These are phyloP conservation scores for Drosophila kanapiae DNA, from an alignment of 1,140 invertebrate species.

Conservation along the genomic window DNA sequence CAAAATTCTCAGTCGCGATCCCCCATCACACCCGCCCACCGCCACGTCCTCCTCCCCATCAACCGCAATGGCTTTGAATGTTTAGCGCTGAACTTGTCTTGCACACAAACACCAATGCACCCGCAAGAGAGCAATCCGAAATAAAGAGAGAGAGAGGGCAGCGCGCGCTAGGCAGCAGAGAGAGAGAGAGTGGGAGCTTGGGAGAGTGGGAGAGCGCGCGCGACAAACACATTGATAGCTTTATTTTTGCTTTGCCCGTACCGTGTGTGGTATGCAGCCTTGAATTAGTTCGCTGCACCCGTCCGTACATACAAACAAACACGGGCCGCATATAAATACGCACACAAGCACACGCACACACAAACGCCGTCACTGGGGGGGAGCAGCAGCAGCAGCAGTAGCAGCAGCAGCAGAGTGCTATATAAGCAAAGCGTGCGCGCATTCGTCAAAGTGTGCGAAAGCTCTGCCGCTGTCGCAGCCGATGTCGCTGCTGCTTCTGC, in stretches of 20 bases:
- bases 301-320: slow-evolving; percentile 61
- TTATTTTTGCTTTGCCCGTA: slow-evolving; percentile 76
- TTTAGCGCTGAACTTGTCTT: slow-evolving; percentile 83
- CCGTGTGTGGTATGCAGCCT: slow-evolving; percentile 84
- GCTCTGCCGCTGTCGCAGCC: slow-evolving; percentile 43
- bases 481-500: slow-evolving; percentile 17
- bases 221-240: slow-evolving; percentile 72
- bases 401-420: slow-evolving; percentile 14
- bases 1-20: slow-evolving; percentile 75
- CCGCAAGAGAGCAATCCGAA: slow-evolving; percentile 23
- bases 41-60: slow-evolving; percentile 2
- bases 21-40: neutral
- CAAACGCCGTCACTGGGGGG: slow-evolving; percentile 7
- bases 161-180: slow-evolving; percentile 20
- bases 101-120: slow-evolving; percentile 53
- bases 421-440: slow-evolving; percentile 34
- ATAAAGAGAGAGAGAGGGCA: slow-evolving; percentile 6
- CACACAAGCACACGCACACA: slow-evolving; percentile 28
- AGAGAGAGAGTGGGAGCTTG: slow-evolving; percentile 12
- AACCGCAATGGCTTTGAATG: slow-evolving; percentile 75
- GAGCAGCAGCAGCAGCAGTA: slow-evolving; percentile 6
- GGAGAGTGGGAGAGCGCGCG: slow-evolving; percentile 5
- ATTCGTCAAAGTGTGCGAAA: slow-evolving; percentile 68
- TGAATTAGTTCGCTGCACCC: slow-evolving; percentile 85
- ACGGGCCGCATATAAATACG: slow-evolving; percentile 43